phyloP scores from a whole-genome alignment of 2,888 invertebrate genomes.

The Chrysolina oricalcia region DNA sequence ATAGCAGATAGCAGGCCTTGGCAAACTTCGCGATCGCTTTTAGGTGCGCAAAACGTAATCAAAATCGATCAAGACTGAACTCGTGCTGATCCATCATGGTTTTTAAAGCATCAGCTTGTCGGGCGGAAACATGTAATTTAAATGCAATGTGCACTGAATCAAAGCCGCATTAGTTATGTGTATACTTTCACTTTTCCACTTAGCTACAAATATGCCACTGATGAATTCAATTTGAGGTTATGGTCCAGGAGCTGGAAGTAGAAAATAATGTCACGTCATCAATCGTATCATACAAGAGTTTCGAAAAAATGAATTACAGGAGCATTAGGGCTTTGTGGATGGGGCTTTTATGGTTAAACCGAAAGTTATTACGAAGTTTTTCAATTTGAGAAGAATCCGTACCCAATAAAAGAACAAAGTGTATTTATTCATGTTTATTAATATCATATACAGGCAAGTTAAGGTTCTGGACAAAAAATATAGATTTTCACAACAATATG shows the following conservation, averaged over 20 bases:
- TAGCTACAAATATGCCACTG: conserved; percentile 4
- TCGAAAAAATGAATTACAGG: too few relatives aligned
- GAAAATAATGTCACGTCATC: too few relatives aligned
- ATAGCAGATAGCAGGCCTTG: background rate
- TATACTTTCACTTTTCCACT: conserved; percentile 8
- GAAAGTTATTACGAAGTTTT: too few relatives aligned
- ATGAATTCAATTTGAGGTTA: background rate
- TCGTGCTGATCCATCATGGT: background rate
- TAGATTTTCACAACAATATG: too few relatives aligned
- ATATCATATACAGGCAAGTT: too few relatives aligned
- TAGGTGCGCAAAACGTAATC: background rate
- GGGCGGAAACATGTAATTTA: background rate
- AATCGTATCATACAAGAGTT: too few relatives aligned
- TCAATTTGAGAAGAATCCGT: too few relatives aligned
- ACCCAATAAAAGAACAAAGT: too few relatives aligned
- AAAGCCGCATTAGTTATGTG: conserved; percentile 1
- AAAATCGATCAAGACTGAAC: background rate
- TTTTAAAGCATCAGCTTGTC: conserved; percentile 1
- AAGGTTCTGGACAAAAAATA: too few relatives aligned
- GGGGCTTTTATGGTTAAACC: too few relatives aligned
- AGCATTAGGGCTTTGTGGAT: too few relatives aligned
- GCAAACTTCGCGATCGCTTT: background rate
- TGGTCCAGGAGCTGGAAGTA: background rate
- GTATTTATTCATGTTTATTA: too few relatives aligned
- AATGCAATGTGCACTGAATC: background rate